These are phyloP conservation scores for Drosophila gunungcola DNA, from an alignment of 1,140 invertebrate genomes.

Conservation along the genomic window DNA sequence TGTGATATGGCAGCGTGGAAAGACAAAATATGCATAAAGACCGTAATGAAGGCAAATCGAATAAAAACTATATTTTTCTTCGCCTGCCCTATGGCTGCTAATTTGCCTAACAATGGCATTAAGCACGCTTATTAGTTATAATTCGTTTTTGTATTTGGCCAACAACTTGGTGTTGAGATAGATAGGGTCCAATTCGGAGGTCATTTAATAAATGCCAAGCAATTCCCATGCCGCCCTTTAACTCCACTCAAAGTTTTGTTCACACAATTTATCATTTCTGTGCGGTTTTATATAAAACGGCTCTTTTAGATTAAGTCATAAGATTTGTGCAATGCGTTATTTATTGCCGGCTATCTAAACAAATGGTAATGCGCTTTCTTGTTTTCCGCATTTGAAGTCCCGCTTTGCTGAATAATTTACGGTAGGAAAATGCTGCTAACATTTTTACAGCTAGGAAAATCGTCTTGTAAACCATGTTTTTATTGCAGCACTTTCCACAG, in stretches of 20 bases:
- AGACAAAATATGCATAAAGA: constrained; percentile 7
- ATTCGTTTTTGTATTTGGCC: constrained; percentile 65
- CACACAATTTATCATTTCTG: constrained; percentile 67
- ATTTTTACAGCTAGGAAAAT: constrained; percentile 37
- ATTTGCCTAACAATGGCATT: constrained; percentile 75
- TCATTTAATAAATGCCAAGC: constrained; percentile 57
- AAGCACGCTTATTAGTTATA: constrained; percentile 72
- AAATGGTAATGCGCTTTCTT: constrained; percentile 62
- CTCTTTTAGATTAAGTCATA: constrained; percentile 38
- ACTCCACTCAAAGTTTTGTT: constrained; percentile 29
- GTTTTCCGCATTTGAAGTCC: constrained; percentile 35
- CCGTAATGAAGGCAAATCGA: constrained; percentile 29
- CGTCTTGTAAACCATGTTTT: constrained; percentile 30
- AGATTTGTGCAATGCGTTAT: constrained; percentile 30
- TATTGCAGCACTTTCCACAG: constrained; percentile 14
- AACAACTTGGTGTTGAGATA: constrained; percentile 45
- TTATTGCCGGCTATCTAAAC: constrained; percentile 30
- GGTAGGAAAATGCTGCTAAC: constrained; percentile 19
- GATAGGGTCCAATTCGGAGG: constrained; percentile 17
- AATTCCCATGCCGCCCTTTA: constrained; percentile 12
- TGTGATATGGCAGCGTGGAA: constrained; percentile 25
- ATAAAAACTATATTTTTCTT: constrained; percentile 49
- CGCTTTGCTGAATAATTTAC: constrained; percentile 44
- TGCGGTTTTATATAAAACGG: constrained; percentile 15
- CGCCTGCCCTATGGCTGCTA: constrained; percentile 34